Evolutionary conservation across 2,888 invertebrate genomes (phyloP), one percentile per base, ranked within the genome.

Genomic region (Conchocele bisecta): DNA sequence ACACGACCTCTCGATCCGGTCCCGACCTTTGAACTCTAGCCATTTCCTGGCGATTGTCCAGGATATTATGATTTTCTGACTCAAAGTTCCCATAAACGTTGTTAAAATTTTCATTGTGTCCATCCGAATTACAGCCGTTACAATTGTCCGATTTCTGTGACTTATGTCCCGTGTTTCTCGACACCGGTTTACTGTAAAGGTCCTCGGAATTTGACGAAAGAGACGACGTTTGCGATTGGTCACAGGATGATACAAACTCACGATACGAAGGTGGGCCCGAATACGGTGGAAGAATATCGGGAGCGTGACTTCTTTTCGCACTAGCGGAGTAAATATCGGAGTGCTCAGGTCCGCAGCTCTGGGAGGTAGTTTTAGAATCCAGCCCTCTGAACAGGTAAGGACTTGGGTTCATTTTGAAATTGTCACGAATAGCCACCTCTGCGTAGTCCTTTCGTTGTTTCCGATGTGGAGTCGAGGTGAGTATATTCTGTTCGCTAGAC

Each of bases 211-310:
- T 75, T 5, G 79, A 79, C 7, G 72, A 72, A 6, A 72, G 28
- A 3, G 79, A 72, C 0, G 83, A 83, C 9, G 70, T 78, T 4
- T 68, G 59, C 9, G 83, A 83, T 22, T 71, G 75, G 60, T 81
- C 74, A 46, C 81, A 73, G 5, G 77, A 73, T 24, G 83, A 77
- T 5, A 81, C 70, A 72, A 83, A 79, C 28, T 83, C 80, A 22
- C 74, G 64, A 59, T 84, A 83, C 11, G 84, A 81, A 5, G 85
- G 85, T 1, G 85, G 84, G 5, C 79, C 79, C 9, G 83, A 75
- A 65, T 84, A 86, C 1, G 84, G 83, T 3, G 85, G 83, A 5
- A 79, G 81, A 20, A 58, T 58, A 22, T 79, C 75, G 28, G 54
- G 22, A 11, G 68, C 17, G 13, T 33, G 13, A 13, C 35, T 33